Base-by-base conservation (phyloP, 1,140 invertebrate genomes). In the Acromyrmex heyeri region DNA sequence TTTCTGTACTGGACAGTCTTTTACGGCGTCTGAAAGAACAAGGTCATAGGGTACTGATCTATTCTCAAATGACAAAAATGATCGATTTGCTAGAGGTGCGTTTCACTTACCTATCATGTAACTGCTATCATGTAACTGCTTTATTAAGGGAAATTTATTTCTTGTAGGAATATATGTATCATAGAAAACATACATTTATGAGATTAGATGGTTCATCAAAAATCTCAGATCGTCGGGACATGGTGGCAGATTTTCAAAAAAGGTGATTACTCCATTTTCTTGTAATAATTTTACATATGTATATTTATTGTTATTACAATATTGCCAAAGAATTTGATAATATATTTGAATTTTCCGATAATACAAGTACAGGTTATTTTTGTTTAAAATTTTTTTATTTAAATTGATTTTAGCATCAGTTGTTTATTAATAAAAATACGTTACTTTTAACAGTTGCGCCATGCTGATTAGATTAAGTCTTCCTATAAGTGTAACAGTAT, bases 41-140 rank as follows among this genome's bases (percentile, higher is more conserved):
- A 88, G 98, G 98, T 0, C 99, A 99, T 95, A 96, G 99, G 86
- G 99, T 99, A 0, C 96, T 99, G 8, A 98, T 99, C 91, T 99
- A 99, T 94, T 99, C 99, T 6, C 99, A 99, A 95, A 99, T 99
- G 98, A 99, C 98, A 0, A 97, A 98, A 94, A 99, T 99, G 98
- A 98, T 99, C 89, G 99, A 99, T 94, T 95, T 99, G 30, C 94
- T 99, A 62, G 98, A 99, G 96, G 99, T 99, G 94, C 94, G 0
- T 18, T 18, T 30, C 10, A 18, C 38, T 59, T 27, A 18, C 53
- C 1, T 34, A 7, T 24, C 24, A 24, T 24, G 24, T 24, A 24
- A 24, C 1, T 59, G 1, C 7, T 70, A 16, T 24, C 8, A 6
- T 10, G 27, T 44, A 64, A 70, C 18, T 2, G 3, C 10, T 76